Evolutionary conservation across 2,113 vertebrate genomes (phyloP).

Genomic region (Daubentonia madagascariensis): DNA sequence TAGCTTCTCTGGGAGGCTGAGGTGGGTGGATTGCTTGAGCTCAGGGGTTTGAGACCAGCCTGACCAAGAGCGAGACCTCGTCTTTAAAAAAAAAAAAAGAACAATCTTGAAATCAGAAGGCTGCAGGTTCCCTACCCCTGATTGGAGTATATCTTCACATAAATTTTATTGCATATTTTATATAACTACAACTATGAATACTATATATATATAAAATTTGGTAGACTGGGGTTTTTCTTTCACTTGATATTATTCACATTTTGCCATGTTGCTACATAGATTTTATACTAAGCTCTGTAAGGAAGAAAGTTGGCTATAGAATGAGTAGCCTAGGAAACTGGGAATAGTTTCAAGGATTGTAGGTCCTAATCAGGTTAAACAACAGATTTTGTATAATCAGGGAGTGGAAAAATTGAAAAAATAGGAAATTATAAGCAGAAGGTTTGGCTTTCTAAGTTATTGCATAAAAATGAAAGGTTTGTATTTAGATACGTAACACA

Average conservation of each 20-base stretch:
- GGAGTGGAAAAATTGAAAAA: neutral
- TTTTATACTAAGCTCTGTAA: neutral
- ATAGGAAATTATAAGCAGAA: neutral
- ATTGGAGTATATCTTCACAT: neutral
- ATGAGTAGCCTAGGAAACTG: neutral
- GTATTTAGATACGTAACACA: neutral
- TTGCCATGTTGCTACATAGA: neutral
- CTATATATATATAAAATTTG: neutral
- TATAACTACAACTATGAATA: neutral
- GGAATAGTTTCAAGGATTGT: neutral
- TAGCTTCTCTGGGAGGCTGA: too few relatives aligned
- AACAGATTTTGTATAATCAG: slow-evolving; percentile 7
- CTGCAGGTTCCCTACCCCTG: too few relatives aligned
- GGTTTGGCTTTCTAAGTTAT: neutral
- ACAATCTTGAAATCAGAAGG: too few relatives aligned
- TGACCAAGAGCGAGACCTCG: too few relatives aligned
- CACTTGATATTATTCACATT: neutral
- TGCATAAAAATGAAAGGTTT: neutral
- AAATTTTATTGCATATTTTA: neutral
- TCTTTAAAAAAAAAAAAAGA: too few relatives aligned
- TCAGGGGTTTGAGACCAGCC: too few relatives aligned
- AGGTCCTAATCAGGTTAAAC: neutral
- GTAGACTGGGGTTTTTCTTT: neutral
- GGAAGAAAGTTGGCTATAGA: neutral
- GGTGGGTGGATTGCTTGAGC: too few relatives aligned